These are phyloP conservation scores for Taenioides sp. DNA, from an alignment of 2,797 vertebrate species.

Conservation along the genomic window DNA sequence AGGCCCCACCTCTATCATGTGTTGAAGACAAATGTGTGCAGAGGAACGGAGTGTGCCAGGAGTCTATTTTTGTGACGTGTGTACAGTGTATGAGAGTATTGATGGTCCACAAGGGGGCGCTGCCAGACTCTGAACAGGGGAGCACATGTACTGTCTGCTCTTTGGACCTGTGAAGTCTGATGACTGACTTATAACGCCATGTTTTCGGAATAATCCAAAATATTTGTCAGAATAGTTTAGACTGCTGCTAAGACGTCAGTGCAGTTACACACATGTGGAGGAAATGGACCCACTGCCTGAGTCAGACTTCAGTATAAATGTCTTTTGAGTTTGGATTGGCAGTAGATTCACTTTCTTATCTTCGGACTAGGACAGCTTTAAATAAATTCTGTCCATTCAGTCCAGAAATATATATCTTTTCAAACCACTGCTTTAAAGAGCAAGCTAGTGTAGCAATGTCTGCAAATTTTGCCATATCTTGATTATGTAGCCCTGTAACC, in stretches of 20 bases:
- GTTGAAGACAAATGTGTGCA: slow-evolving; percentile 33
- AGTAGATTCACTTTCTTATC: background rate
- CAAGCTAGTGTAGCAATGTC: background rate
- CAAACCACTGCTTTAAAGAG: background rate
- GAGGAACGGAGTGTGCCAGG: slow-evolving; percentile 38
- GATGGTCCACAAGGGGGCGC: slow-evolving; percentile 74
- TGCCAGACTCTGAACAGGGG: slow-evolving; percentile 59
- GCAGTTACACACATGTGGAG: slow-evolving; percentile 5
- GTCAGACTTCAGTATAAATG: background rate
- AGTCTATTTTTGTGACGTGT: slow-evolving; percentile 62
- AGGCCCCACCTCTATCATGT: slow-evolving; percentile 46
- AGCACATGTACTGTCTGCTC: slow-evolving; percentile 46
- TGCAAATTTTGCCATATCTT: background rate
- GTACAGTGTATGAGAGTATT: slow-evolving; percentile 66
- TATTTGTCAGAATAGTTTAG: slow-evolving; percentile 60
- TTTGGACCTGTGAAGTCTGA: slow-evolving; percentile 72
- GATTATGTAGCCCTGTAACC: background rate
- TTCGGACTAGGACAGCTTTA: background rate
- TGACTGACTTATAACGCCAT: slow-evolving; percentile 58
- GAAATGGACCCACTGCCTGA: background rate
- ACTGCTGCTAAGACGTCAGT: slow-evolving; percentile 68
- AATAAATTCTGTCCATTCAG: background rate
- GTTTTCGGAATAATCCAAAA: slow-evolving; percentile 57
- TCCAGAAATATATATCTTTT: background rate
- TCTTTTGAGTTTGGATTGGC: background rate